phyloP scores from a whole-genome alignment of 1,140 invertebrate species.

The Ostrea edulis region DNA sequence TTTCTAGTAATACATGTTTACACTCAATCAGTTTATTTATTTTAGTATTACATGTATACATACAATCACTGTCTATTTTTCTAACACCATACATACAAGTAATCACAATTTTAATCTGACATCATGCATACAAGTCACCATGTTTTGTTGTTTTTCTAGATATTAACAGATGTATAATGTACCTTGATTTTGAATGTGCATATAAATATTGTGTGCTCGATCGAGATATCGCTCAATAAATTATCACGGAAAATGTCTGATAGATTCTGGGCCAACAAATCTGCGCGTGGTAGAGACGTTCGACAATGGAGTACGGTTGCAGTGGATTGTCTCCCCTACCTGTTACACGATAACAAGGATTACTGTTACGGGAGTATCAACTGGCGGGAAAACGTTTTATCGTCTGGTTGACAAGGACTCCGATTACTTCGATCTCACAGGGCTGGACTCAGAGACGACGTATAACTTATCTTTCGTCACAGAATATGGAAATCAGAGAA shows the following conservation, averaged over 20 bases:
- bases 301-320: constrained; percentile 4
- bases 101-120: too few species aligned
- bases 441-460: constrained; percentile 40
- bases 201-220: too few species aligned
- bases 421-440: constrained; percentile 23
- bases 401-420: constrained; percentile 39
- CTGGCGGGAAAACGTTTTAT: background rate
- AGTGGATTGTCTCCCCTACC: constrained; percentile 38
- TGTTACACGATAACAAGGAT: constrained; percentile 42
- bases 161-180: too few species aligned
- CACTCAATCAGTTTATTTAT: too few species aligned
- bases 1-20: too few species aligned
- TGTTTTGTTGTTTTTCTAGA: too few species aligned
- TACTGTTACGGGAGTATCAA: background rate
- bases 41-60: too few species aligned
- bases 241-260: background rate
- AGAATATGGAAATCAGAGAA: constrained; percentile 17
- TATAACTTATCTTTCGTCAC: constrained; percentile 48
- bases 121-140: too few species aligned
- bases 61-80: too few species aligned
- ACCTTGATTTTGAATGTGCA: too few species aligned
- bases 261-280: constrained; percentile 52
- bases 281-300: background rate
- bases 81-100: too few species aligned
- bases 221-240: too few species aligned